A percentile compares a stretch with the other conserved stretches of the same genome.
phyloP scores from a whole-genome alignment of 2,888 invertebrate species.

The Sarcophaga caerulescens region DNA sequence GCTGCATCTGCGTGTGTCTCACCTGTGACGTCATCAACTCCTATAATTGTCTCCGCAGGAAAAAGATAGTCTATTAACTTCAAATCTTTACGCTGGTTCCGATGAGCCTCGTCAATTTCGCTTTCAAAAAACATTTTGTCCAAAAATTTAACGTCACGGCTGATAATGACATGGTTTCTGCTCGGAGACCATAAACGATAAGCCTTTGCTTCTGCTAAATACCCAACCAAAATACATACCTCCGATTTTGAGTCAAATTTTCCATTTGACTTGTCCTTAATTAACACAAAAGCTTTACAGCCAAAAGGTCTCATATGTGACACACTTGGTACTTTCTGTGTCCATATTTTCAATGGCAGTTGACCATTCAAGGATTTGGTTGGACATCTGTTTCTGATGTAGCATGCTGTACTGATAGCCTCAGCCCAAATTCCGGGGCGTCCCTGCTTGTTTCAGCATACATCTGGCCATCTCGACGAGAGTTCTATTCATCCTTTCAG shows the following conservation, averaged over 20 bases:
- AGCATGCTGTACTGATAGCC: slow-evolving; percentile 59
- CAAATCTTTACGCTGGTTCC: background rate
- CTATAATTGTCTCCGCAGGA: background rate
- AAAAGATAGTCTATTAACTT: background rate
- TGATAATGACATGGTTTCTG: slow-evolving; percentile 52
- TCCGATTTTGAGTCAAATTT: slow-evolving; percentile 62
- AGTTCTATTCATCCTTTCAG: slow-evolving; percentile 68
- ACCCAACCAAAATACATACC: slow-evolving; percentile 56
- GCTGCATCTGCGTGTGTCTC: no score
- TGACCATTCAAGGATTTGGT: slow-evolving; percentile 35
- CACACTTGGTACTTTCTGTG: slow-evolving; percentile 49
- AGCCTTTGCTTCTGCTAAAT: slow-evolving; percentile 62
- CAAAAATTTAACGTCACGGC: slow-evolving; percentile 63
- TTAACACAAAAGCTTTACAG: slow-evolving; percentile 44
- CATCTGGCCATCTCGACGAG: slow-evolving; percentile 69
- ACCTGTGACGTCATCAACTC: no score
- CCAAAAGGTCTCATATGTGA: slow-evolving; percentile 53
- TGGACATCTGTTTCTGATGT: slow-evolving; percentile 55
- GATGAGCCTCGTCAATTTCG: slow-evolving; percentile 13
- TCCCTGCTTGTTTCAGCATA: slow-evolving; percentile 67
- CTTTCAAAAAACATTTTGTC: slow-evolving; percentile 47
- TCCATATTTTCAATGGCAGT: slow-evolving; percentile 44
- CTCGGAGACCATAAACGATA: slow-evolving; percentile 57
- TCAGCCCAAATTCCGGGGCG: slow-evolving; percentile 56
- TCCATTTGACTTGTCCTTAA: slow-evolving; percentile 52